A percentile compares a stretch with the other conserved stretches of the same genome.
Evolutionary conservation across 2,797 vertebrate species (phyloP).

Genomic region (Crenuchus spilurus): DNA sequence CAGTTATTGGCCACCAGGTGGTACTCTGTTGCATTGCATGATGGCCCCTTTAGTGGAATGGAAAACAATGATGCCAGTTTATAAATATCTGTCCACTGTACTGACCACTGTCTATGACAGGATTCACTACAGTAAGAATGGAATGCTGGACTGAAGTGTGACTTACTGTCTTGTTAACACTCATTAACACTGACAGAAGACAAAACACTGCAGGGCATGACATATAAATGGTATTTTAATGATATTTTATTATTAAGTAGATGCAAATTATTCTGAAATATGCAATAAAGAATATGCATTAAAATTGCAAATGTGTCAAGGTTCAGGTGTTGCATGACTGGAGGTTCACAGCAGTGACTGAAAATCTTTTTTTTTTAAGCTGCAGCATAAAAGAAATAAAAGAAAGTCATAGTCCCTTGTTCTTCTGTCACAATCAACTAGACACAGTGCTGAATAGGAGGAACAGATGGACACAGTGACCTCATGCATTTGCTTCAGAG

Average conservation of each 20-base stretch:
- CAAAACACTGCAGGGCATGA: constrained; percentile 53
- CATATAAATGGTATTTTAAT: constrained; percentile 82
- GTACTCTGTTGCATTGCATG: too few relatives aligned
- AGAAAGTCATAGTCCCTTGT: constrained; percentile 36
- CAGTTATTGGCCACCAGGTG: too few relatives aligned
- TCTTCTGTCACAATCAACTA: constrained; percentile 65
- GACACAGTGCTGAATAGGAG: constrained; percentile 76
- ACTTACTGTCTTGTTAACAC: too few relatives aligned
- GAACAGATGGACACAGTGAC: constrained; percentile 70
- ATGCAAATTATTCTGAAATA: constrained; percentile 70
- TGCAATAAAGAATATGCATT: constrained; percentile 72
- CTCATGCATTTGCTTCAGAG: constrained; percentile 75
- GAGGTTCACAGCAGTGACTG: constrained; percentile 73
- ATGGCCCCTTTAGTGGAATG: too few relatives aligned
- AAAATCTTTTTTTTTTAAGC: constrained; percentile 65
- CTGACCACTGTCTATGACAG: too few relatives aligned
- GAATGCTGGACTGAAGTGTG: too few relatives aligned
- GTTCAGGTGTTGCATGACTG: constrained; percentile 72
- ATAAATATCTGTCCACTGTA: too few relatives aligned
- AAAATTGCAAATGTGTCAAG: constrained; percentile 67
- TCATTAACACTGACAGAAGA: constrained; percentile 40
- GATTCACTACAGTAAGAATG: too few relatives aligned
- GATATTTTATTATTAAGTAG: constrained; percentile 80
- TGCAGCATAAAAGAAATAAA: constrained; percentile 65
- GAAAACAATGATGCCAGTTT: too few relatives aligned